Conservation (phyloP, 2,888 invertebrate species). For the Pristionchus arcanus region DNA sequence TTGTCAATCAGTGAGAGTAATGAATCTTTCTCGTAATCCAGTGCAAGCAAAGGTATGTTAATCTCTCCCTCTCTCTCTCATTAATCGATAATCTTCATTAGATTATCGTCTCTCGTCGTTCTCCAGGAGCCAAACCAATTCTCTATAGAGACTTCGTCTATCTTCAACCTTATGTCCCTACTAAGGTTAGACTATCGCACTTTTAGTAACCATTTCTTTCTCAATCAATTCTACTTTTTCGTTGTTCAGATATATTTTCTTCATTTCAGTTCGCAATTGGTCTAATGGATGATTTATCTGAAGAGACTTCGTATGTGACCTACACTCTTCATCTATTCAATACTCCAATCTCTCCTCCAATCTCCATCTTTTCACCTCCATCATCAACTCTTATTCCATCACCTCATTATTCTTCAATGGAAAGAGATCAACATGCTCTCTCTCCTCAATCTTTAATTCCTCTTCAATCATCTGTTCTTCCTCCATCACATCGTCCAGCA, state of each 20-base stretch:
- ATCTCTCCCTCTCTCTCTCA: background rate
- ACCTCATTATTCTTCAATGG: conserved; percentile 36
- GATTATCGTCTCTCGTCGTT: conserved; percentile 45
- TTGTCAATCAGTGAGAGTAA: conserved; percentile 43
- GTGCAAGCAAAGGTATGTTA: conserved; percentile 24
- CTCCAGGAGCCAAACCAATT: background rate
- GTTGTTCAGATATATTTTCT: background rate
- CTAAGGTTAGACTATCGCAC: conserved; percentile 12
- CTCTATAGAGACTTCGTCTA: conserved; percentile 38
- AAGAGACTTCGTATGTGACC: conserved; percentile 29
- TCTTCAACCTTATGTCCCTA: conserved; percentile 41
- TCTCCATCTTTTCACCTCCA: conserved; percentile 50
- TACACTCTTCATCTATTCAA: conserved; percentile 50
- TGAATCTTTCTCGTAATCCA: conserved; percentile 50
- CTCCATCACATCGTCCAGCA: conserved; percentile 54
- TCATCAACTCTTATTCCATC: conserved; percentile 51
- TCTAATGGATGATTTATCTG: background rate
- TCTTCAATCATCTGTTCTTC: conserved; percentile 49
- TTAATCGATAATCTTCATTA: background rate
- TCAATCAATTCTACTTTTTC: background rate
- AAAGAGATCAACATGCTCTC: conserved; percentile 50
- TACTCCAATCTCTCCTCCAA: conserved; percentile 41
- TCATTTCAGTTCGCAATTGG: conserved; percentile 45
- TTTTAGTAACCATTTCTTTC: background rate
- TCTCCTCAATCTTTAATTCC: conserved; percentile 49